Evolutionary conservation across 2,797 vertebrate genomes (phyloP).

Genomic region (Hypotaenidia okinawae): DNA sequence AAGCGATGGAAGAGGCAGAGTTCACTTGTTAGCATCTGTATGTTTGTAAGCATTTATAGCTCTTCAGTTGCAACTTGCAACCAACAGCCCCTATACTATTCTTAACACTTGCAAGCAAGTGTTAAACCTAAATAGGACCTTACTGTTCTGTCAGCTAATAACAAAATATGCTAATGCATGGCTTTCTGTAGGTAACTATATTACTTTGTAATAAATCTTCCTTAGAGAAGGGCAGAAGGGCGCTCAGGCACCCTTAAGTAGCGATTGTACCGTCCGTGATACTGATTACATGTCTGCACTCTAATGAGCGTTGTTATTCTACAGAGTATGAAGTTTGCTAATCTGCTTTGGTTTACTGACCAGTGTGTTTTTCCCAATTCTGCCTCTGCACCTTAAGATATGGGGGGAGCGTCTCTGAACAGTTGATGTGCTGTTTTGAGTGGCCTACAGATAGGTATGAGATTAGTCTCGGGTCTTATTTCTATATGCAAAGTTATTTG

Average conservation of each 20-base stretch:
- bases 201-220: not conserved
- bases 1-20: no score
- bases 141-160: not conserved
- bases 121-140: not conserved
- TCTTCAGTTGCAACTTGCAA: rapidly evolving
- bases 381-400: not conserved
- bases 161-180: rapidly evolving
- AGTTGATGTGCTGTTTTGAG: not conserved
- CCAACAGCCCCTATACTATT: rapidly evolving
- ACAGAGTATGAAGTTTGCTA: not conserved
- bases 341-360: not conserved
- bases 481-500: not conserved
- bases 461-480: not conserved
- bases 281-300: not conserved
- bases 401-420: not conserved
- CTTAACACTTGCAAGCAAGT: no score
- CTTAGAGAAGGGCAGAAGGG: no score
- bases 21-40: rapidly evolving
- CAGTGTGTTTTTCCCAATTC: not conserved
- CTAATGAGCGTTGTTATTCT: not conserved
- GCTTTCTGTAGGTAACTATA: not conserved
- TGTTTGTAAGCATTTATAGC: rapidly evolving
- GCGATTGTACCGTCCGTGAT: rapidly evolving
- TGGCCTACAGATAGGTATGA: not conserved
- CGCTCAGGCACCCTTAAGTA: not conserved